phyloP scores from a whole-genome alignment of 2,113 vertebrate genomes.

The Delphinapterus leucas region DNA sequence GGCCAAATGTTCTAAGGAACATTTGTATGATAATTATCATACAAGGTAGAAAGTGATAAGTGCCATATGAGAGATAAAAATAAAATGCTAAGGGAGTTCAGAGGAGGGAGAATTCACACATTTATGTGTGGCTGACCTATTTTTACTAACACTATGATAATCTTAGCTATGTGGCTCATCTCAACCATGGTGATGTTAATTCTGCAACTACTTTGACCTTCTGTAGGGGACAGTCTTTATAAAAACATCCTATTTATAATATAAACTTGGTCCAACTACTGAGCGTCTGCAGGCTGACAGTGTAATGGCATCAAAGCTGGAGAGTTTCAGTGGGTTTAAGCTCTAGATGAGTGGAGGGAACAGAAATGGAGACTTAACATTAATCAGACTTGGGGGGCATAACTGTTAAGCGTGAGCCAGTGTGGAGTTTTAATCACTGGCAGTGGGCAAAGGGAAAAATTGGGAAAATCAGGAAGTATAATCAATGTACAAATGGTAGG shows the following conservation, averaged over 20 bases:
- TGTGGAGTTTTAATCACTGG: not conserved
- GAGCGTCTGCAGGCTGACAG: not conserved
- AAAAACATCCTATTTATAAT: conserved; percentile 17
- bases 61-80: conserved; percentile 66
- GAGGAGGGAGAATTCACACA: conserved; percentile 66
- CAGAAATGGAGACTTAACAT: not conserved
- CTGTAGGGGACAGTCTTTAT: not conserved
- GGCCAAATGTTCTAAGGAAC: not conserved
- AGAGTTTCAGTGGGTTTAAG: not conserved
- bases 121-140: conserved; percentile 66
- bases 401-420: not conserved
- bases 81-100: conserved; percentile 62
- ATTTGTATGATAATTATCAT: not conserved
- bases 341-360: not conserved
- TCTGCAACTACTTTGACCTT: conserved; percentile 52
- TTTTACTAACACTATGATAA: conserved; percentile 64
- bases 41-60: conserved; percentile 55
- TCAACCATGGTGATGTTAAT: conserved; percentile 23
- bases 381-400: not conserved
- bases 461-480: not conserved
- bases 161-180: conserved; percentile 57
- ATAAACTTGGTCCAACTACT: not conserved
- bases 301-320: not conserved
- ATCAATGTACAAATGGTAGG: not conserved
- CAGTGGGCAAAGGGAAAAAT: not conserved